Base-by-base conservation (phyloP, 1,140 invertebrate genomes). In the Ips typographus region DNA sequence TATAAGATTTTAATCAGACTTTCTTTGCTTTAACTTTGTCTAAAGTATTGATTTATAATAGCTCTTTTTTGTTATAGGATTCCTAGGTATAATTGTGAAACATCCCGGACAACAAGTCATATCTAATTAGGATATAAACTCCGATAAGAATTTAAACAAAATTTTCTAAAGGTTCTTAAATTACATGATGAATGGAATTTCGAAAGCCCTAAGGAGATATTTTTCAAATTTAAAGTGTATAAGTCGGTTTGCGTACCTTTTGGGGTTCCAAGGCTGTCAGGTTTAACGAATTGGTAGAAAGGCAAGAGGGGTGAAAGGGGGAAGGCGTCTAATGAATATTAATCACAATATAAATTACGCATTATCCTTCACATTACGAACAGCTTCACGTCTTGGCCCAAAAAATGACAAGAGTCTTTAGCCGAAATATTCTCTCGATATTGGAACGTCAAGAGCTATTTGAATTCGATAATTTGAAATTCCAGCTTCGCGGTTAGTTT, bases 341-440 rank as follows among this genome's bases (percentile, higher is more conserved):
- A 68, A 68, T 68, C 66, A 68, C 66, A 68, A 68, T 68, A 60
- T 68, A 68, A 68, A 68, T 68, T 68, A 61, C 66, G 61, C 66
- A 39, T 68, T 68, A 68, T 68, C 66, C 66, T 47, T 47, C 58
- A 55, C 66, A 68, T 68, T 56, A 37, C 47, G 36, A 61, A 56
- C 38, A 62, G 40, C 40, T 56, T 47, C 55, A 43, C 64, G 52
- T 58, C 53, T 44, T 65, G 5, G 36, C 7, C 47, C 36, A 61
- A 68, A 68, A 68, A 68, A 60, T 56, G 57, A 61, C 57, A 61
- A 68, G 58, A 68, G 66, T 53, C 66, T 68, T 68, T 68, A 68
- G 58, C 39, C 66, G 66, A 68, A 49, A 49, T 49, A 49, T 49
- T 49, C 44, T 49, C 44, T 22, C 44, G 44, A 49, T 60, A 68